These are phyloP conservation scores for Lepus europaeus DNA, from an alignment of 2,113 vertebrate species.

Conservation along the genomic window DNA sequence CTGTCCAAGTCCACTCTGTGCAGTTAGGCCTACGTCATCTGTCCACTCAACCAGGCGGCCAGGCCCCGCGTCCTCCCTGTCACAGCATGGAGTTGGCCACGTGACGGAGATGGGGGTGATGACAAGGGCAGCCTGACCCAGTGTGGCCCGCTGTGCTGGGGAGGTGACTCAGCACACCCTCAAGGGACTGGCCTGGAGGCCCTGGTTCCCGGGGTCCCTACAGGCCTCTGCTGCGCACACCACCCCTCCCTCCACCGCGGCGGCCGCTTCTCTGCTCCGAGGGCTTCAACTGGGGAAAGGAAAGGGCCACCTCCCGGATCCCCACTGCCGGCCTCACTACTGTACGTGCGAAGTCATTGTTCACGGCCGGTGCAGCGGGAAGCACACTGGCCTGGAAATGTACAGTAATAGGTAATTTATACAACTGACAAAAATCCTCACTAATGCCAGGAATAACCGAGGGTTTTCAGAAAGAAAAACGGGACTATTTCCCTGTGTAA, in stretches of 20 bases:
- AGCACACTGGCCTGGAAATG: slow-evolving; percentile 61
- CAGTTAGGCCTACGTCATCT: no score
- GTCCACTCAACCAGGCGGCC: no score
- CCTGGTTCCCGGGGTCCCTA: no score
- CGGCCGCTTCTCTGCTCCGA: not conserved
- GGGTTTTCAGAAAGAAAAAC: slow-evolving; percentile 80
- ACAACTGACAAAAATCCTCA: slow-evolving; percentile 64
- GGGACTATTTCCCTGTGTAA: slow-evolving; percentile 82
- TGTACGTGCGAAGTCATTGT: not conserved
- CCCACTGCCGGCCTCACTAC: slow-evolving; percentile 24
- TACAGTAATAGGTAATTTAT: slow-evolving; percentile 69
- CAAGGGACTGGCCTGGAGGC: not conserved
- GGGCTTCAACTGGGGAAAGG: not conserved
- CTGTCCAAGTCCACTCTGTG: no score
- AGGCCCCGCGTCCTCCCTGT: no score
- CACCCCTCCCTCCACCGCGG: not conserved
- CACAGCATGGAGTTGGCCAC: no score
- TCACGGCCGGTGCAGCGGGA: not conserved
- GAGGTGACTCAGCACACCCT: no score
- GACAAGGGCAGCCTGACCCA: no score
- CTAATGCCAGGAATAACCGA: slow-evolving; percentile 86
- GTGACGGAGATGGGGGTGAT: no score
- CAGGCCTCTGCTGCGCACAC: not conserved
- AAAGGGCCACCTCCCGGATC: not conserved
- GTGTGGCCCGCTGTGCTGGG: no score